Evolutionary conservation across 2,113 vertebrate species (phyloP), one percentile per base, ranked within the genome.

Genomic region (Mus spicilegus): DNA sequence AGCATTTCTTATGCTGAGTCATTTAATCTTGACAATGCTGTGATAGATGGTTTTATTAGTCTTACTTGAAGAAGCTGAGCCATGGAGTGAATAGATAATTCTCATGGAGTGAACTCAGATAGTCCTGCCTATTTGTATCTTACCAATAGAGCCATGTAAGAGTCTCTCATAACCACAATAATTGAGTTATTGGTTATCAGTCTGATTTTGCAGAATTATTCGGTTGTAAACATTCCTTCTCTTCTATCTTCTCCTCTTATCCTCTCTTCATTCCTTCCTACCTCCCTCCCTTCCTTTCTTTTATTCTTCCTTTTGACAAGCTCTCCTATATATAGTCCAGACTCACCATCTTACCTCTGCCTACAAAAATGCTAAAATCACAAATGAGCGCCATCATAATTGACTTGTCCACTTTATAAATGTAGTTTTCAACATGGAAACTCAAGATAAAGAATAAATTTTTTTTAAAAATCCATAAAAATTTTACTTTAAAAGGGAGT

Each of bases 41-140:
- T 54, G 3, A 28, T 13, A 85, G 24, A 73, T 33, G 82, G 11
- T 39, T 30, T 87, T 70, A 42, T 22, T 85, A 58, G 61, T 91
- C 4, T 4, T 78, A 19, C n/a, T 92, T 90, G 82, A 96, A 36
- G 24, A 93, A 89, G 88, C 49, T 49, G n/a, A 96, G 46, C 51
- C 51, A 56, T 28, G 3, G 33, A 63, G 8, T 33, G 0, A 11
- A 63, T 8, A 36, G 28, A 8, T 69, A 51, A 77, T 5, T 63
- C 12, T 87, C 20, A 9, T 69, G 26, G 69, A 26, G 5, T 87
- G 63, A 96, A 63, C 28, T 54, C 11, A 24, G 36, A 56, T 42
- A 61, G 84, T 87, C 67, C 65, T 39, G 88, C 17, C 16, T 46
- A 56, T 24, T 0, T 87, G 8, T 33, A 6, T 70, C 58, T 81